Conservation (phyloP, 2,113 vertebrate species). For the Peromyscus californicus region DNA sequence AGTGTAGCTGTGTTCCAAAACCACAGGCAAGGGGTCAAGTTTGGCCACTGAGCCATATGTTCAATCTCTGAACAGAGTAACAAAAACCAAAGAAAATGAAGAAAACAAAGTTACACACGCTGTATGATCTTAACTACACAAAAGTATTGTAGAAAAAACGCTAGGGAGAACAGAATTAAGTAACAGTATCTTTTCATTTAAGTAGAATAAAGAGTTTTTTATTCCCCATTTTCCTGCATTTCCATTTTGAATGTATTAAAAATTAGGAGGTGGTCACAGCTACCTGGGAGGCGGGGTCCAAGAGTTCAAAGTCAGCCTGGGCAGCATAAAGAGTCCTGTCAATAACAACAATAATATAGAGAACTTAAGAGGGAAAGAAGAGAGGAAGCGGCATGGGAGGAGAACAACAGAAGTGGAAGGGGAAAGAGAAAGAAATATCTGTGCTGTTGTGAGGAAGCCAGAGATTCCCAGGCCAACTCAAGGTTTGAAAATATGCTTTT, state of each 20-base stretch:
- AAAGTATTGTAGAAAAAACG: neutral
- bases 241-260: neutral
- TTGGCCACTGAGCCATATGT: neutral
- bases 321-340: neutral
- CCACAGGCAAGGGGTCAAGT: neutral
- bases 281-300: neutral
- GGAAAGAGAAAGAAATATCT: neutral
- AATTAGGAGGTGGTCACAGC: neutral
- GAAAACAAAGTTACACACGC: neutral
- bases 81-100: conserved; percentile 30
- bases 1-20: neutral
- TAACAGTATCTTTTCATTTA: neutral
- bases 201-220: neutral
- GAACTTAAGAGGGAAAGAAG: neutral
- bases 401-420: neutral
- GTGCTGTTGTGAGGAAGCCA: conserved; percentile 5
- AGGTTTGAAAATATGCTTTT: conserved; percentile 36
- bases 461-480: neutral
- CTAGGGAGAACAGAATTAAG: conserved; percentile 21
- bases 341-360: neutral
- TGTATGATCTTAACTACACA: neutral
- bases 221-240: neutral
- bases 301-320: neutral
- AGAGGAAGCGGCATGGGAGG: fast-evolving
- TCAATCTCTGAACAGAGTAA: neutral